Evolutionary conservation across 2,797 vertebrate species (phyloP), one percentile per base, ranked within the genome.

Genomic region (Smutsia gigantea): DNA sequence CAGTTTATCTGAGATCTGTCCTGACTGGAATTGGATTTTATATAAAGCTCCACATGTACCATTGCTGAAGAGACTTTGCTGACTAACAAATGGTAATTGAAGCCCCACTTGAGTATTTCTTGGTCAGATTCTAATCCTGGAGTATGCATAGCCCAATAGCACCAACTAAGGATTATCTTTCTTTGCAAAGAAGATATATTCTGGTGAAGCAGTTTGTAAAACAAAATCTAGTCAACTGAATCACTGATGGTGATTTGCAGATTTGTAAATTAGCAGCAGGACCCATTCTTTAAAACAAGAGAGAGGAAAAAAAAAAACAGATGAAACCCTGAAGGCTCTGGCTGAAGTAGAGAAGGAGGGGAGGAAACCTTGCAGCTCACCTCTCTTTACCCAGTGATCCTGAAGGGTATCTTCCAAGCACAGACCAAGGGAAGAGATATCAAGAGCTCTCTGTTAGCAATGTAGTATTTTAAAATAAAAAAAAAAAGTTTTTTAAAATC

Each of bases 41-140:
- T 7, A 0, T 4, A 21, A n/a, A 39, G 71, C 25, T 10, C 75
- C 23, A 0, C 0, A 0, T 4, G 19, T 5, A 49, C 37, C 68
- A 4, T 7, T 7, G 57, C 27, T 19, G 57, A 19, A n/a, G n/a
- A 93, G 68, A 31, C 29, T 46, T 49, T 1, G 49, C 42, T 5
- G 0, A 55, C 69, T 37, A 61, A n/a, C 34, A 51, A 46, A 14
- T 1, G 5, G 61, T 64, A 37, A 39, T 17, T 17, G 15, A 64
- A 78, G 42, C 7, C 64, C 55, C 29, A 18, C 46, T 4, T 72
- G 57, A 71, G n/a, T 37, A 79, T 37, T 93, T 85, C 42, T 77
- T 86, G 27, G 39, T 64, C 89, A 94, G 85, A 83, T 74, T 69
- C 29, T 63, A 96, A 72, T 94, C 78, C 53, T 83, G 17, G 82